phyloP scores from a whole-genome alignment of 2,113 vertebrate genomes.

The Gopherus flavomarginatus region DNA sequence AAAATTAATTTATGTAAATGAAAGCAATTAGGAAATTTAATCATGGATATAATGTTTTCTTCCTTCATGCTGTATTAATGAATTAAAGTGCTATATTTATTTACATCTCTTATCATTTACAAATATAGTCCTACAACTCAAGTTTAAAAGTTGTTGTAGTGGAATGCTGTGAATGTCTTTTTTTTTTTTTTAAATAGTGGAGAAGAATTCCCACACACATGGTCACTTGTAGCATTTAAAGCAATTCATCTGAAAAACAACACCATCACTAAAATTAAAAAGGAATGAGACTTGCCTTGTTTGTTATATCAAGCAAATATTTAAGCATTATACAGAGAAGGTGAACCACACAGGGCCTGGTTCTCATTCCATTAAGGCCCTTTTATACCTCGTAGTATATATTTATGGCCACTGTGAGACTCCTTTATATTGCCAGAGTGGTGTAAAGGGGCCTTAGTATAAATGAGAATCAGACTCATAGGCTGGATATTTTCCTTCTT shows the following conservation, averaged over 20 bases:
- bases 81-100: constrained; percentile 1
- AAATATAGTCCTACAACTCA: neutral
- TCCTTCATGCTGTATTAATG: neutral
- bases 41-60: neutral
- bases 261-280: neutral
- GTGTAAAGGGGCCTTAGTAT: neutral
- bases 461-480: neutral
- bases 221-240: neutral
- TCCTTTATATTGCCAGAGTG: neutral
- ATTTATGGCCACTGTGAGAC: neutral
- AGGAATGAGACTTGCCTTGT: neutral
- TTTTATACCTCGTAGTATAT: neutral
- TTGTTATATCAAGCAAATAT: neutral
- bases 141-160: neutral
- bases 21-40: constrained; percentile 24
- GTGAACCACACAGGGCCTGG: neutral
- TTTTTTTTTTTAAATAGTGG: neutral
- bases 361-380: neutral
- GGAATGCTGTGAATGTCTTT: neutral
- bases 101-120: neutral
- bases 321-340: neutral
- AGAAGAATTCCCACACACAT: accelerated
- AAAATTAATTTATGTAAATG: constrained; percentile 16
- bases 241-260: neutral
- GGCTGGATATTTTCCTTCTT: neutral